Conservation (phyloP, 92 coral and sea anemone species). For the Porites rus region DNA sequence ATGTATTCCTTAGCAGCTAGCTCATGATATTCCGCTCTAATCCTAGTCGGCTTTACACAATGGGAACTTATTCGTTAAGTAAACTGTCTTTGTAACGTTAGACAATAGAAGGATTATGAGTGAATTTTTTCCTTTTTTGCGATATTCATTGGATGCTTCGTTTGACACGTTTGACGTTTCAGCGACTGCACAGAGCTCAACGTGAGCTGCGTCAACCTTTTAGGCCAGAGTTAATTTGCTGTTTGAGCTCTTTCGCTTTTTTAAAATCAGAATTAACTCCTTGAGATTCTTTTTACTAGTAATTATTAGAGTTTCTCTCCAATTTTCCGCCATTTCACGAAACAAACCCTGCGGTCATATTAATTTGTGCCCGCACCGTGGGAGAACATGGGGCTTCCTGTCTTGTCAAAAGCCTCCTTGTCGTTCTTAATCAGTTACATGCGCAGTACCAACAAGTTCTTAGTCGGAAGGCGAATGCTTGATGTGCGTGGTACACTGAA, state of each 20-base stretch:
- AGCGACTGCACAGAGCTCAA: background rate
- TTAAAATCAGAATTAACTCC: no score
- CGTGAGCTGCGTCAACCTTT: background rate
- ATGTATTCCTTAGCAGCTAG: background rate
- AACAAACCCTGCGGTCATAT: no score
- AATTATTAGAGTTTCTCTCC: background rate
- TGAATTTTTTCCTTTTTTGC: background rate
- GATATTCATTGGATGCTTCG: background rate
- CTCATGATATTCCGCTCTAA: background rate
- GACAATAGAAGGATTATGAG: background rate
- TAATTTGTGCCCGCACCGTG: no score
- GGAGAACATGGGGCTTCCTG: no score
- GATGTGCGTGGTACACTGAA: no score
- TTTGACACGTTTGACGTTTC: background rate
- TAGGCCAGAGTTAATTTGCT: background rate
- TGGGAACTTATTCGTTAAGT: background rate
- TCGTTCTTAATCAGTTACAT: no score
- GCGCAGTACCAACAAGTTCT: no score
- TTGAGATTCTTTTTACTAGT: background rate
- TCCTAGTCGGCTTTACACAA: background rate
- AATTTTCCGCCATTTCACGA: background rate
- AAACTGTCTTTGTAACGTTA: background rate
- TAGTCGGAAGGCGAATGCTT: no score
- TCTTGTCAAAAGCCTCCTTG: no score
- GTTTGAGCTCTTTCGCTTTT: background rate